A percentile compares a stretch with the other conserved stretches of the same genome.
Evolutionary conservation across 2,113 vertebrate species (phyloP).

Genomic region (Campylorhamphus procurvoides): DNA sequence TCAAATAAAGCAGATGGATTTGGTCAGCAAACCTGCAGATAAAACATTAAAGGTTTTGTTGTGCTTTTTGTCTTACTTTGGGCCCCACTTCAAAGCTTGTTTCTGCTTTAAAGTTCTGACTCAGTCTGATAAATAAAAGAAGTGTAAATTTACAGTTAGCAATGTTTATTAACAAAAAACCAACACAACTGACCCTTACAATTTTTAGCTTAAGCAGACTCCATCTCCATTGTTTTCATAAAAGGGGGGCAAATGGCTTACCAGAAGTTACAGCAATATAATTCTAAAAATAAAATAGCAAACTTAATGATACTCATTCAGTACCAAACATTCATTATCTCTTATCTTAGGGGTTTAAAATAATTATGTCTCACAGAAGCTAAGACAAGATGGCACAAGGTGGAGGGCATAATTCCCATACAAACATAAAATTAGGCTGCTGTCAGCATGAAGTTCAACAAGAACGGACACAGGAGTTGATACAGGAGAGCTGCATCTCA

Average conservation of each 20-base stretch:
- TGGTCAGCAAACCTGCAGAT: constrained; percentile 58
- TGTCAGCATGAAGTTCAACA: not conserved
- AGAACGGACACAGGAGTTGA: not conserved
- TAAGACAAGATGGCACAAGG: not conserved
- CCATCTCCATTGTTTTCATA: not conserved
- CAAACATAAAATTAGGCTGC: not conserved
- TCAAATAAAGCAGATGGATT: constrained; percentile 64
- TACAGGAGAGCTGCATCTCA: not conserved
- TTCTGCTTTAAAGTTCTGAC: constrained; percentile 60
- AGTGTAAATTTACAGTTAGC: constrained; percentile 16
- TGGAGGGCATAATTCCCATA: not conserved
- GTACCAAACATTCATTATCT: not conserved
- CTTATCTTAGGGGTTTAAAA: not conserved
- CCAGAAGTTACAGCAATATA: not conserved
- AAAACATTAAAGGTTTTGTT: constrained; percentile 61
- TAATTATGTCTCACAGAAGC: not conserved
- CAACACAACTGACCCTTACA: not conserved
- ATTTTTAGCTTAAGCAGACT: not conserved
- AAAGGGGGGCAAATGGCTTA: not conserved
- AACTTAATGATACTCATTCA: not conserved
- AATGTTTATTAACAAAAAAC: constrained; percentile 15
- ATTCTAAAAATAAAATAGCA: not conserved
- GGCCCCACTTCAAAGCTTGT: constrained; percentile 46
- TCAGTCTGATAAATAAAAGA: constrained; percentile 33
- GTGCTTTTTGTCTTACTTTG: not conserved